Base-by-base conservation (phyloP, 2,113 vertebrate genomes). In the Morone saxatilis region DNA sequence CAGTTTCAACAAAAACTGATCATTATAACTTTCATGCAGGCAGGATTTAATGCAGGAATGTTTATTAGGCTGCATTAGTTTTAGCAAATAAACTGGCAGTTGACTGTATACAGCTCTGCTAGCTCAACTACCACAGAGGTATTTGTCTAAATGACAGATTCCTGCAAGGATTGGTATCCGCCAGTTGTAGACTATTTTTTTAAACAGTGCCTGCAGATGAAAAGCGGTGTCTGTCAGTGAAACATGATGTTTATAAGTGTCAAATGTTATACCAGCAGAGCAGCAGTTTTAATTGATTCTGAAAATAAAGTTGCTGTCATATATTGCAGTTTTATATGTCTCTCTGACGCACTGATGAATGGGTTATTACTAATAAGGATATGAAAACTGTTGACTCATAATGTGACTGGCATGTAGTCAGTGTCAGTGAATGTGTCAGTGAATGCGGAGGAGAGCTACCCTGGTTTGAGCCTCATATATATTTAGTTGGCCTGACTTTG, bases 391-490 rank as follows among this genome's bases (percentile, higher is more conserved):
- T 41, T 31, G 4, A 62, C n/a, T 20, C 6, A 41, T 40, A 25
- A 38, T 22, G 31, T 50, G 22, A 25, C 19, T 13, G 22, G 51
- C 48, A 12, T 70, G 43, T 43, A 41, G 50, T 56, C 74, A 19
- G 59, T 47, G 76, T 69, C 47, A 17, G 47, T 71, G 67, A 71
- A 41, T n/a, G 47, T 47, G 76, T 69, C 47, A 17, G 47, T 71
- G 67, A 71, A 41, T n/a, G 47, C 31, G 14, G 20, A 51, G 66
- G 36, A 51, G 25, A 68, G 10, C 40, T 59, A 17, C 22, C 40
- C 54, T 12, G 54, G 65, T 43, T 45, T 71, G 47, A 79, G 38
- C 48, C 57, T 31, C 16, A 45, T 38, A 1, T 7, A 16, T 54
- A 43, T 20, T 43, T 43, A 57, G 19, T 16, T 10, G 17, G 16